These are phyloP conservation scores for Xenopus tropicalis DNA, from an alignment of 2,113 vertebrate species.

Conservation along the genomic window UCB_Xtro_10.0 CM004446.2:70473001-70473500, in stretches of 20 bases:
- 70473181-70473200: no score
- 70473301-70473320: neutral
- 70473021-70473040: no score
- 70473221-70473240: no score
- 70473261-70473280: neutral
- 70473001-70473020: no score
- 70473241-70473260: neutral
- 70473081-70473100: no score
- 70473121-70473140: no score
- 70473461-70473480: slow-evolving; percentile 27
- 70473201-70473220: no score
- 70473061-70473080: no score
- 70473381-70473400: neutral
- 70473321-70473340: neutral
- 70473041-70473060: no score
- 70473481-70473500: slow-evolving; percentile 38
- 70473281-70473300: neutral
- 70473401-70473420: slow-evolving; percentile 13
- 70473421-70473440: neutral
- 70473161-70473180: no score
- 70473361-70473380: neutral
- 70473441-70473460: slow-evolving; percentile 6
- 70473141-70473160: no score
- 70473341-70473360: neutral
- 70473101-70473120: no score